These are phyloP conservation scores for Coccyzus lansbergi DNA, from an alignment of 2,797 vertebrate species.

Conservation along the genomic window DNA sequence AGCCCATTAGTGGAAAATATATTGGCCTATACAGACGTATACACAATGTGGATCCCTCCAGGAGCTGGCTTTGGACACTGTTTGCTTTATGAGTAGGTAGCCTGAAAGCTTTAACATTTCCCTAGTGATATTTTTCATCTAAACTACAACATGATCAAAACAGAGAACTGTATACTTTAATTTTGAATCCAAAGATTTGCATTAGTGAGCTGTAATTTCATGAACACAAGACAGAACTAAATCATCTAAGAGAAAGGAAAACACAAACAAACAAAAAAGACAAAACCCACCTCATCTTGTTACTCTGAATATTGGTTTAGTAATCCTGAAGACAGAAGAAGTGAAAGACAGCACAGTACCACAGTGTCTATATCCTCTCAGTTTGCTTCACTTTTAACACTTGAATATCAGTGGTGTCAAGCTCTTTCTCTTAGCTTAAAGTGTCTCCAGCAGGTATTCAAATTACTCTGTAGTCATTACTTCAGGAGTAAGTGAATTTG, in stretches of 20 bases:
- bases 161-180: background rate
- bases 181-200: background rate
- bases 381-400: conserved; percentile 1
- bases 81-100: background rate
- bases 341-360: background rate
- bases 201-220: background rate
- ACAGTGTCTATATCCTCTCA: background rate
- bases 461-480: background rate
- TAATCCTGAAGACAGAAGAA: background rate
- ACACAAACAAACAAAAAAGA: background rate
- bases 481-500: conserved; percentile 30
- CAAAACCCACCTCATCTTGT: background rate
- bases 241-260: background rate
- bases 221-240: background rate
- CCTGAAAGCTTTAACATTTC: background rate
- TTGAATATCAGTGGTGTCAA: background rate
- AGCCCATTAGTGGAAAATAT: background rate
- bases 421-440: background rate
- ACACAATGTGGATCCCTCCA: background rate
- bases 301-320: background rate
- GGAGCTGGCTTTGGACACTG: background rate
- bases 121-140: background rate
- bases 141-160: background rate
- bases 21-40: background rate
- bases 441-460: background rate